phyloP scores from a whole-genome alignment of 1,140 invertebrate species.

The Arion vulgaris region DNA sequence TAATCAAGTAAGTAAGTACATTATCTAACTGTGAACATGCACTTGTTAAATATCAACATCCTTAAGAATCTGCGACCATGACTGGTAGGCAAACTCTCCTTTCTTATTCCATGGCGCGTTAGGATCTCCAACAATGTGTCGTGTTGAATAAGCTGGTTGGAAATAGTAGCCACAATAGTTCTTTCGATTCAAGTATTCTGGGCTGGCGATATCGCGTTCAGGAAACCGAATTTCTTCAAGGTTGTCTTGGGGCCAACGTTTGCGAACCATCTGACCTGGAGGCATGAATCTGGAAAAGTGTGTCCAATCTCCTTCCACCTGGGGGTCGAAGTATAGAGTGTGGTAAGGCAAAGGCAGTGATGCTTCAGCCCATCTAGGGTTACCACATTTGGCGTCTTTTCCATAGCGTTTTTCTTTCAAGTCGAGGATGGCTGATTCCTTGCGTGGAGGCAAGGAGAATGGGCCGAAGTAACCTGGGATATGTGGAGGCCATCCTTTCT shows the following conservation, averaged over 20 bases:
- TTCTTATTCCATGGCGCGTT: slow-evolving; percentile 34
- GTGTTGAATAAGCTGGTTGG: slow-evolving; percentile 18
- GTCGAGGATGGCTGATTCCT: slow-evolving; percentile 29
- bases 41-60: not conserved
- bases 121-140: slow-evolving; percentile 23
- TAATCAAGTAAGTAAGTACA: too few species aligned
- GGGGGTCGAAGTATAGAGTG: slow-evolving; percentile 36
- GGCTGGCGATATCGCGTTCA: slow-evolving; percentile 28
- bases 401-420: slow-evolving; percentile 30
- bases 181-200: slow-evolving; percentile 21
- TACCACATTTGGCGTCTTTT: slow-evolving; percentile 11
- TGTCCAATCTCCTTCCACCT: slow-evolving; percentile 29
- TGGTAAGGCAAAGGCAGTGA: slow-evolving; percentile 33
- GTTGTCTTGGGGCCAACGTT: not conserved
- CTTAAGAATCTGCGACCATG: slow-evolving; percentile 8
- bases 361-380: slow-evolving; percentile 32
- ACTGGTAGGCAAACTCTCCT: slow-evolving; percentile 31
- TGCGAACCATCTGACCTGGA: slow-evolving; percentile 38
- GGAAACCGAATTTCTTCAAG: slow-evolving; percentile 35
- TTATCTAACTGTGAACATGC: too few species aligned
- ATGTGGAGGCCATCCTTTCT: slow-evolving; percentile 35
- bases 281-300: slow-evolving; percentile 36
- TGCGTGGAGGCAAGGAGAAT: slow-evolving; percentile 32
- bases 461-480: slow-evolving; percentile 37
- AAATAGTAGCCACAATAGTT: slow-evolving; percentile 40